Percentiles rank a stretch among this genome's conserved stretches.
Evolutionary conservation across 2,113 vertebrate species (phyloP).

Genomic region (Sciurus niger): DNA sequence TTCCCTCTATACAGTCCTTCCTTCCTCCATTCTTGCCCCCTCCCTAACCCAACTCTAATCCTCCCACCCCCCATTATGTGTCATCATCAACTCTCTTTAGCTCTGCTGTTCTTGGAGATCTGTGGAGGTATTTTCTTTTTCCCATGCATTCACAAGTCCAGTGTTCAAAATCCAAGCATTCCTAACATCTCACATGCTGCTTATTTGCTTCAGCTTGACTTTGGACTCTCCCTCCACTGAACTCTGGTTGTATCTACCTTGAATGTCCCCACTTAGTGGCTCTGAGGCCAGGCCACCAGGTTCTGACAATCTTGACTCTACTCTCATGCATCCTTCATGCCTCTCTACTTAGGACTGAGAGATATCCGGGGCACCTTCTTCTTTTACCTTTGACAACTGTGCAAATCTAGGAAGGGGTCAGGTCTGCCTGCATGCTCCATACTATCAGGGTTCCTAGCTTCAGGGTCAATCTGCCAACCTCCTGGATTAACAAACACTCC

Average conservation of each 20-base stretch:
- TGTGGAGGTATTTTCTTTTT: conserved; percentile 97
- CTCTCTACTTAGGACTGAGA: not conserved
- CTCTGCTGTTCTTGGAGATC: conserved; percentile 95
- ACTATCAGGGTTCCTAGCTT: not conserved
- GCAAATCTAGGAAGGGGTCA: not conserved
- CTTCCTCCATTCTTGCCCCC: too few species aligned
- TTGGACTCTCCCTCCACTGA: not conserved
- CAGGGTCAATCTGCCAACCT: not conserved
- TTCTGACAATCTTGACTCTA: not conserved
- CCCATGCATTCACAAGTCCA: conserved; percentile 99
- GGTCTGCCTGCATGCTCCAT: not conserved
- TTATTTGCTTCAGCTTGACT: conserved; percentile 94
- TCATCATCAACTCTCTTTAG: conserved; percentile 91
- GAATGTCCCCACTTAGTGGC: not conserved
- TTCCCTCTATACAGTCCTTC: too few species aligned
- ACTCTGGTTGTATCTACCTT: not conserved
- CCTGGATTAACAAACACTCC: not conserved
- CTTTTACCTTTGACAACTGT: not conserved
- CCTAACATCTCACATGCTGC: conserved; percentile 97
- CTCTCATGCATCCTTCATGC: not conserved
- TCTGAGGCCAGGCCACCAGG: not conserved
- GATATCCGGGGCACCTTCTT: not conserved
- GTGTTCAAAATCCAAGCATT: conserved; percentile 98
- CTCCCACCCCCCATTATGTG: too few species aligned
- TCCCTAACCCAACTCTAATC: too few species aligned